Percentiles rank a stretch among this genome's conserved stretches.
phyloP scores from a whole-genome alignment of 2,888 invertebrate genomes.

The Hyalella azteca region DNA sequence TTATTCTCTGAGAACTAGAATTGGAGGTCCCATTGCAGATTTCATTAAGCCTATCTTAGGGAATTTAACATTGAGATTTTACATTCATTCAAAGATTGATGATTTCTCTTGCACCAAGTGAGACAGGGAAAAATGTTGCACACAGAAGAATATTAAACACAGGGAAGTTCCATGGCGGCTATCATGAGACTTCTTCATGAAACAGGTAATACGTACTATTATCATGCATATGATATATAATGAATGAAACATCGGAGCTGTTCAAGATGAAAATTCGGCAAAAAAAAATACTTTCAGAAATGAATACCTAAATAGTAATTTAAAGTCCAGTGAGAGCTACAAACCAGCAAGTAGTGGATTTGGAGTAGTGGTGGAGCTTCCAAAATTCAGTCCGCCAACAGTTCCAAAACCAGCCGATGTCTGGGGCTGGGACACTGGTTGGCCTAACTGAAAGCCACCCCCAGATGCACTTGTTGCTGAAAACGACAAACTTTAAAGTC shows the following conservation, averaged over 20 bases:
- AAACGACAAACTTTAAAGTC: background rate
- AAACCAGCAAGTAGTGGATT: background rate
- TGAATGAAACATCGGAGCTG: background rate
- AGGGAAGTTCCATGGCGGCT: too few species aligned
- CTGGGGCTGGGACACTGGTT: background rate
- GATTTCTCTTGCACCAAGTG: too few species aligned
- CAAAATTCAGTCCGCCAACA: constrained; percentile 9
- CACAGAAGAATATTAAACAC: too few species aligned
- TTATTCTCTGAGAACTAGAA: too few species aligned
- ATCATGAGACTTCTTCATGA: background rate
- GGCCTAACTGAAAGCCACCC: background rate
- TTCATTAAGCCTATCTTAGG: too few species aligned
- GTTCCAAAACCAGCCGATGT: background rate
- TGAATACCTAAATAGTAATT: background rate
- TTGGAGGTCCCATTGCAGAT: too few species aligned
- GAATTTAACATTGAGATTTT: too few species aligned
- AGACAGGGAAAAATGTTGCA: too few species aligned
- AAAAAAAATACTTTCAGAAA: background rate
- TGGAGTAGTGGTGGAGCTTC: background rate
- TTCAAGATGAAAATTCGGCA: background rate
- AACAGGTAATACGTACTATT: background rate
- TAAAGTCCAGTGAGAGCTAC: too few species aligned
- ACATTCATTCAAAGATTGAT: too few species aligned
- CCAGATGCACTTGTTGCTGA: background rate
- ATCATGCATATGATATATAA: background rate